Base-by-base conservation (phyloP, 2,113 vertebrate species). In the Takifugu flavidus region DNA sequence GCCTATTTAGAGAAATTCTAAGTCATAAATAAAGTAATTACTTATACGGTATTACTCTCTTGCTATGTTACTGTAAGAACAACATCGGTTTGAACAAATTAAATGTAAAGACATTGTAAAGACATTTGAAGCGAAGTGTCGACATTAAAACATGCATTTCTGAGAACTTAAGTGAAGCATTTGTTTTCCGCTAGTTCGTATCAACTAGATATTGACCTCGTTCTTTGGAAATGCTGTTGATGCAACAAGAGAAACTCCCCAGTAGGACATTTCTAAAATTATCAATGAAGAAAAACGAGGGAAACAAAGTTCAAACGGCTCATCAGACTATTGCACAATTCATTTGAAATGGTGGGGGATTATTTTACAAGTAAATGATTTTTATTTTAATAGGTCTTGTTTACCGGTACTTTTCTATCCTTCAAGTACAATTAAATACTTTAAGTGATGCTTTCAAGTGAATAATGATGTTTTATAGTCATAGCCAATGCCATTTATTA, bases 171-270 rank as follows among this genome's bases (percentile, higher is more conserved):
- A 4, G 29, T 31, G 8, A 39, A 39, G 34, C 42, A 26, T 31
- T 53, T 26, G n/a, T 27, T 31, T 27, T 74, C 13, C 52, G 55
- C 3, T 6, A 5, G n/a, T 5, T 27, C 15, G 14, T 47, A 29
- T 39, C 14, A 72, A 44, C 20, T 45, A 25, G 42, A 44, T 34
- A 28, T 27, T 56, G 28, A 2, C 26, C 31, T 59, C 13, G 7
- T 71, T 79, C 59, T 64, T 45, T 75, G 72, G 75, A 80, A 80
- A 74, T 26, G 52, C 31, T 42, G 47, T 45, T 85, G 81, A 79
- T 72, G 83, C 81, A 87, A 87, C 59, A 13, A 70, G 46, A 82
- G 79, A 87, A 82, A 82, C 29, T 25, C 79, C 78, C 77, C 80
- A 70, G 5, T 53, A 75, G 63, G 59, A 72, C 62, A 73, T 54